Evolutionary conservation across 2,113 vertebrate genomes (phyloP).

Genomic region (Rana temporaria): DNA sequence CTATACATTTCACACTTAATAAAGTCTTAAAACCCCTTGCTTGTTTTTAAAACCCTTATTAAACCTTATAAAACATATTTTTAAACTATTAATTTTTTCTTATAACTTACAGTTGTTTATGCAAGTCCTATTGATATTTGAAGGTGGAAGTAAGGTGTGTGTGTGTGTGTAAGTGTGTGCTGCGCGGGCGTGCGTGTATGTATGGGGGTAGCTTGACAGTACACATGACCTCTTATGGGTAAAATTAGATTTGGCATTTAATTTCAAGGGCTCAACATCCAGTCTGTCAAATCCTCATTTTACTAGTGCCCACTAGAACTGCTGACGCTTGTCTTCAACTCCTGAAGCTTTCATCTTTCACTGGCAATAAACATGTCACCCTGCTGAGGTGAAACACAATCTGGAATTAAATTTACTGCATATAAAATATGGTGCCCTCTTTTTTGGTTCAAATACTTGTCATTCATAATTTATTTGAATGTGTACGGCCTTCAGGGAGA

Average conservation of each 20-base stretch:
- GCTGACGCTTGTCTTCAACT: conserved; percentile 82
- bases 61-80: no score
- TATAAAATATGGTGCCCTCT: conserved; percentile 97
- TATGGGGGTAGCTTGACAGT: conserved; percentile 67
- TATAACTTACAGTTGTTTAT: conserved; percentile 69
- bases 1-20: no score
- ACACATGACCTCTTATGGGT: conserved; percentile 79
- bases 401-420: conserved; percentile 98
- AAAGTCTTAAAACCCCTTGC: no score
- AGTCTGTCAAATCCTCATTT: conserved; percentile 84
- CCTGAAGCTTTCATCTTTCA: conserved; percentile 84
- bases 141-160: not conserved
- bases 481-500: conserved; percentile 84
- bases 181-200: no score
- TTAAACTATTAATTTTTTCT: conserved; percentile 1
- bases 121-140: conserved; percentile 72
- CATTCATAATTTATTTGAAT: conserved; percentile 96
- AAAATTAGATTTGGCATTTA: conserved; percentile 87
- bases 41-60: no score
- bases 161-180: no score
- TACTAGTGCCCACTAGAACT: conserved; percentile 81
- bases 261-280: conserved; percentile 79
- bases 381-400: conserved; percentile 89
- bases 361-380: conserved; percentile 95
- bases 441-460: conserved; percentile 98